Evolutionary conservation across 2,113 vertebrate species (phyloP).

Genomic region (Machaerirhynchus nigripectus): DNA sequence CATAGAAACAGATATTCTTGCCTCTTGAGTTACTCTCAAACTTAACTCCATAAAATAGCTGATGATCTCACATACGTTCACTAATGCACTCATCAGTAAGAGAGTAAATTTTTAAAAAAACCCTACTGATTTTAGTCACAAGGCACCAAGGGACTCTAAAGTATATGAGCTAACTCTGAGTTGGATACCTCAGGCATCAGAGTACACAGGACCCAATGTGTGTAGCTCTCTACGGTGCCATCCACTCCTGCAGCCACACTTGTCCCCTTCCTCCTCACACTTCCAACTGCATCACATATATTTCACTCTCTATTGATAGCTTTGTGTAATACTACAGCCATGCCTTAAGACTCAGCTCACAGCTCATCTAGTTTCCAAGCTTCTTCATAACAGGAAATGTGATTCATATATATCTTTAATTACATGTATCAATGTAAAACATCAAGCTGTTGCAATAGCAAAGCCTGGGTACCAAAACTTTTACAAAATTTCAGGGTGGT

Average conservation of each 20-base stretch:
- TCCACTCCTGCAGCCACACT: background rate
- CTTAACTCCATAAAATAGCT: background rate
- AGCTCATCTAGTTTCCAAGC: slow-evolving; percentile 14
- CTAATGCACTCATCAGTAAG: background rate
- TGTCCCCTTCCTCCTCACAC: background rate
- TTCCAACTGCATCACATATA: background rate
- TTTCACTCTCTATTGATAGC: background rate
- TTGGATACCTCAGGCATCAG: background rate
- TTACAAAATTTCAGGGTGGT: background rate
- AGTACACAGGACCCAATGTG: background rate
- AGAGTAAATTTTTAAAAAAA: background rate
- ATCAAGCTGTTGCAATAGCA: background rate
- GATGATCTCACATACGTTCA: background rate
- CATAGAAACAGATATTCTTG: background rate
- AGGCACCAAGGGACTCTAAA: background rate
- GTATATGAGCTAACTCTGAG: background rate
- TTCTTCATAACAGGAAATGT: slow-evolving; percentile 42
- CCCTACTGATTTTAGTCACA: background rate
- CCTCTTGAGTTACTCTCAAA: background rate
- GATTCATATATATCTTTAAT: slow-evolving; percentile 15
- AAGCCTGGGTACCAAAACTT: background rate
- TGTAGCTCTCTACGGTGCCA: background rate
- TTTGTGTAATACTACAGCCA: background rate
- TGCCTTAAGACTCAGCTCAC: slow-evolving; percentile 12
- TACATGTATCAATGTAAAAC: background rate